phyloP scores from a whole-genome alignment of 2,888 invertebrate species.

The Fragum whitleyi region DNA sequence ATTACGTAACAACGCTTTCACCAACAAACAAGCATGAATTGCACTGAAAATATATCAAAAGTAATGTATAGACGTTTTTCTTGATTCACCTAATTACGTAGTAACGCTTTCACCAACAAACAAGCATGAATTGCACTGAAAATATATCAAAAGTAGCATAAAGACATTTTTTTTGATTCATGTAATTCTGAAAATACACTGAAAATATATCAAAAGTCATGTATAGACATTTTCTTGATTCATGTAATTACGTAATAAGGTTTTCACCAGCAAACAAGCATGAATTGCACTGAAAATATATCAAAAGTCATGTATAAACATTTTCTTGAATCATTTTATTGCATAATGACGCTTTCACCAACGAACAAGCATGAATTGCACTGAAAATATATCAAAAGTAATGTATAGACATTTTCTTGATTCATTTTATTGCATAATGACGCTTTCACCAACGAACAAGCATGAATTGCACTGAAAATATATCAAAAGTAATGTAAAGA shows the following conservation, averaged over 20 bases:
- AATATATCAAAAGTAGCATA: constrained; percentile 22
- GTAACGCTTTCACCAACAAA: constrained; percentile 91
- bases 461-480: constrained; percentile 89
- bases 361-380: constrained; percentile 91
- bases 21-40: constrained; percentile 91
- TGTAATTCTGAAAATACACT: constrained; percentile 88
- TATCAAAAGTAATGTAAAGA: too few species aligned
- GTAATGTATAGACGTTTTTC: constrained; percentile 83
- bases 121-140: constrained; percentile 90
- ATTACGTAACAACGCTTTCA: constrained; percentile 91
- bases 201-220: too few species aligned
- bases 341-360: constrained; percentile 92
- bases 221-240: constrained; percentile 84
- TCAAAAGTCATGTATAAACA: constrained; percentile 59
- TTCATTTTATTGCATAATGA: constrained; percentile 88
- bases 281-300: constrained; percentile 88
- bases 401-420: constrained; percentile 80
- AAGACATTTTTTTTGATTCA: constrained; percentile 83
- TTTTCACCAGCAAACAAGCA: constrained; percentile 92
- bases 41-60: too few species aligned
- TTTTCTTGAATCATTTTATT: constrained; percentile 86
- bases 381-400: constrained; percentile 68
- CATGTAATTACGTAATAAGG: constrained; percentile 89
- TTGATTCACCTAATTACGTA: constrained; percentile 88
- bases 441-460: constrained; percentile 92